These are phyloP conservation scores for Zhengitettix transpicula DNA, from an alignment of 2,888 invertebrate species.

Conservation along the genomic window DNA sequence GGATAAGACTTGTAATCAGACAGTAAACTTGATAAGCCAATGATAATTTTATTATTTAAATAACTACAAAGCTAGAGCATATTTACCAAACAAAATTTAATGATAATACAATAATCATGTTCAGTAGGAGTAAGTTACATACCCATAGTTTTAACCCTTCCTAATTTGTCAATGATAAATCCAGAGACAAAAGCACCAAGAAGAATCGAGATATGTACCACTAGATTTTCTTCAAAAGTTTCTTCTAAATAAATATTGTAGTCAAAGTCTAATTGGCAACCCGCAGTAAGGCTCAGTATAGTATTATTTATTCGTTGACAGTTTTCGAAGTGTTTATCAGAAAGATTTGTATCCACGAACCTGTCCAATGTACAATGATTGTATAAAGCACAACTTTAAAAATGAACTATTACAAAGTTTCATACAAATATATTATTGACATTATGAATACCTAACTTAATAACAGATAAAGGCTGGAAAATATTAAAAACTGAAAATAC, in stretches of 20 bases:
- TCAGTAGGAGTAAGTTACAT: conserved; percentile 3
- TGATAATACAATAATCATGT: no score
- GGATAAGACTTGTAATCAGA: no score
- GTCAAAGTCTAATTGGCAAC: conserved; percentile 33
- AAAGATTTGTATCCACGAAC: conserved; percentile 53
- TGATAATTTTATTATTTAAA: no score
- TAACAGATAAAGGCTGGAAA: no score
- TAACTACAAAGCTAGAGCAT: no score
- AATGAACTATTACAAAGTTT: no score
- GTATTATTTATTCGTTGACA: conserved; percentile 40
- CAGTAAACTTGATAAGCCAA: no score
- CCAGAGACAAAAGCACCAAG: conserved; percentile 28
- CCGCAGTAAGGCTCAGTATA: conserved; percentile 26
- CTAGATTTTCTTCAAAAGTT: conserved; percentile 28
- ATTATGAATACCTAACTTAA: no score
- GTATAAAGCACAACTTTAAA: no score
- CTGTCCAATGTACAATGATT: conserved; percentile 21
- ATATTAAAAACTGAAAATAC: no score
- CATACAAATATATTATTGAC: no score
- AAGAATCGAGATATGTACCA: conserved; percentile 28
- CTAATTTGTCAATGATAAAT: conserved; percentile 25
- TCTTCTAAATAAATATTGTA: conserved; percentile 41
- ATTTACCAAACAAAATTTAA: no score
- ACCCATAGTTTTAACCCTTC: conserved; percentile 29
- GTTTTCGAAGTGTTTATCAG: conserved; percentile 30